phyloP scores from a whole-genome alignment of 1,140 invertebrate species.

The Cotesia glomerata region DNA sequence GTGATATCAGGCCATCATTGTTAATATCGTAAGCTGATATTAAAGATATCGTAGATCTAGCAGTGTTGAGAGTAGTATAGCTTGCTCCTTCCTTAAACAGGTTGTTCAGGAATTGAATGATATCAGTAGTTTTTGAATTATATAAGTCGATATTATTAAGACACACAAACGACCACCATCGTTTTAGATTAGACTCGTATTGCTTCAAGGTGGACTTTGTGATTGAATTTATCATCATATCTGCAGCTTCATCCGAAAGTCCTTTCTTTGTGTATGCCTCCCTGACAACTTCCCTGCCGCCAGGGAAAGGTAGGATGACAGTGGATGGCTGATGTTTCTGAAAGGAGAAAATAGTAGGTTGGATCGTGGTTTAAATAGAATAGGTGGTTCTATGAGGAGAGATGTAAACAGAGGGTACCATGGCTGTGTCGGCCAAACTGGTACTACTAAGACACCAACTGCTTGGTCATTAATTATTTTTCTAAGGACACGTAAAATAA shows the following conservation, averaged over 20 bases:
- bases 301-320: conserved; percentile 3
- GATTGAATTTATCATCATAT: conserved; percentile 18
- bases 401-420: conserved; percentile 19
- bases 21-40: background rate
- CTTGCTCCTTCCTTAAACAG: conserved; percentile 7
- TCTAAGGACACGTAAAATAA: conserved; percentile 14
- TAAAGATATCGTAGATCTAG: conserved; percentile 12
- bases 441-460: conserved; percentile 17
- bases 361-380: background rate
- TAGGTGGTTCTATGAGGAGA: background rate
- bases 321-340: conserved; percentile 4
- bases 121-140: background rate
- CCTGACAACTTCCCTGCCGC: conserved; percentile 12
- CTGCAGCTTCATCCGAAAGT: conserved; percentile 18
- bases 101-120: background rate
- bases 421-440: conserved; percentile 20
- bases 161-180: conserved; percentile 34
- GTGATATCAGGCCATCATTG: conserved; percentile 1
- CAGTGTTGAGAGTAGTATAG: conserved; percentile 17
- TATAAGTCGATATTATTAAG: conserved; percentile 18
- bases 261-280: conserved; percentile 7
- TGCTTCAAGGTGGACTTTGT: conserved; percentile 24
- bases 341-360: conserved; percentile 11
- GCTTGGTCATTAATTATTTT: conserved; percentile 19
- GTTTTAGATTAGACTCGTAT: conserved; percentile 22